These are phyloP conservation scores for Hydriomena furcata DNA, from an alignment of 2,888 invertebrate genomes.

Conservation along the genomic window DNA sequence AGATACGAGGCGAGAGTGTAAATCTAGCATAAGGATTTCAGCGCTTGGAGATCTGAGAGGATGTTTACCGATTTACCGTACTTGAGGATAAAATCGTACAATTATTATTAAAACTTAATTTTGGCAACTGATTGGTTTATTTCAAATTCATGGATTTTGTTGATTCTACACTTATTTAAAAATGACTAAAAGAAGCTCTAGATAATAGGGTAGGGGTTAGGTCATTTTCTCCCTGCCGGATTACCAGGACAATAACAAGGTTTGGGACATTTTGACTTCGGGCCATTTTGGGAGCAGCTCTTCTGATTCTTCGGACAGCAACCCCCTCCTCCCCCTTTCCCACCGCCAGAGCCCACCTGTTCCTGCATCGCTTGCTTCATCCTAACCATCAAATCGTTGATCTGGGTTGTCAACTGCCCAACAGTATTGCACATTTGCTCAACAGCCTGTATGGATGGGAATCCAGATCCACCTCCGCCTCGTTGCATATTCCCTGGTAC, in stretches of 20 bases:
- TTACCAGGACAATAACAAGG: constrained; percentile 36
- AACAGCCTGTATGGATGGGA: constrained; percentile 27
- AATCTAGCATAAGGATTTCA: too few species aligned
- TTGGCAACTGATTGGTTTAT: background rate
- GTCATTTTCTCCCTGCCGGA: constrained; percentile 9
- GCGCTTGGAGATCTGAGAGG: too few species aligned
- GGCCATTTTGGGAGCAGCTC: constrained; percentile 33
- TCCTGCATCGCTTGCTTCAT: constrained; percentile 39
- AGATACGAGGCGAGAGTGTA: too few species aligned
- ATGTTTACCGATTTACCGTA: too few species aligned
- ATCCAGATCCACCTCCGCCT: constrained; percentile 16
- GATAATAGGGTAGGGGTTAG: too few species aligned
- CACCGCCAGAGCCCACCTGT: constrained; percentile 3
- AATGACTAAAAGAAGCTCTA: too few species aligned
- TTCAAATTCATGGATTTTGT: background rate
- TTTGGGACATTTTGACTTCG: constrained; percentile 45
- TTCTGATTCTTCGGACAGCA: background rate
- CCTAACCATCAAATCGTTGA: constrained; percentile 45
- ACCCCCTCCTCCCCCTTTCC: background rate
- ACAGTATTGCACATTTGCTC: constrained; percentile 56
- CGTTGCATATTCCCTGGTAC: constrained; percentile 32
- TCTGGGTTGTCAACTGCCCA: constrained; percentile 47
- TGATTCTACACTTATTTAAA: too few species aligned
- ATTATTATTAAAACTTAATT: background rate
- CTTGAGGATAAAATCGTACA: too few species aligned